phyloP scores from a whole-genome alignment of 2,113 vertebrate genomes.

The Tetraodon nigroviridis region DNA sequence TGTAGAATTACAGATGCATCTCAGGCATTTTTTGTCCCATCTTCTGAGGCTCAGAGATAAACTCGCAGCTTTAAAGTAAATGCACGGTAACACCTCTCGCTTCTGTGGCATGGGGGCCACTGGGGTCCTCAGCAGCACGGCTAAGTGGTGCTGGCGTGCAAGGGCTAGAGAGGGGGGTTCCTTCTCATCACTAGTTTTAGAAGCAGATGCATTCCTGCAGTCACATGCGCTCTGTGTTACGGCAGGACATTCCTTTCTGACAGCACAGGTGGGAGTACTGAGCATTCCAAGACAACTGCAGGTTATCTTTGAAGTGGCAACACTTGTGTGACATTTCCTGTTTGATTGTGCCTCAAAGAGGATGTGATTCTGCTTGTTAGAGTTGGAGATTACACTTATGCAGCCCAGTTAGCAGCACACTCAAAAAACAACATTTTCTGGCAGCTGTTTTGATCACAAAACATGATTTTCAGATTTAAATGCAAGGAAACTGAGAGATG shows the following conservation, averaged over 20 bases:
- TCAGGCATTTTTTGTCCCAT: conserved; percentile 15
- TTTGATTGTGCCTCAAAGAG: conserved; percentile 1
- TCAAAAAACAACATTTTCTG: too few species aligned
- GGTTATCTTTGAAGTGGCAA: conserved; percentile 46
- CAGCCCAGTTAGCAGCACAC: conserved; percentile 2
- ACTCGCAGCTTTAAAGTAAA: conserved; percentile 50
- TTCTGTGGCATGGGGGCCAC: conserved; percentile 19
- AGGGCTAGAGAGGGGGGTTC: conserved; percentile 48
- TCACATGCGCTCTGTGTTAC: conserved; percentile 51
- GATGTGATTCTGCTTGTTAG: background rate
- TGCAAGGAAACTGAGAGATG: conserved; percentile 1
- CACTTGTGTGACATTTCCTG: conserved; percentile 30
- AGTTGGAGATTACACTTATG: conserved; percentile 5
- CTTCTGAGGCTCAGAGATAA: conserved; percentile 42
- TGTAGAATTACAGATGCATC: conserved; percentile 50
- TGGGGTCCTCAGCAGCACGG: conserved; percentile 20
- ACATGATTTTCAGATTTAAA: conserved; percentile 18
- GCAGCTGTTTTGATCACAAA: conserved; percentile 49
- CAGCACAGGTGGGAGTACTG: conserved; percentile 56
- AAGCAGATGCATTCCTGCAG: conserved; percentile 31
- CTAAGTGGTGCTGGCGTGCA: conserved; percentile 34
- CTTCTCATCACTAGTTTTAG: conserved; percentile 40
- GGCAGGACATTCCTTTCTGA: conserved; percentile 42
- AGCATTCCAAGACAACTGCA: conserved; percentile 42
- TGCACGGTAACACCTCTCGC: conserved; percentile 41